A percentile compares a stretch with the other conserved stretches of the same genome.
These are phyloP conservation scores for Miltochrista miniata DNA, from an alignment of 2,888 invertebrate genomes.

Conservation along the genomic window DNA sequence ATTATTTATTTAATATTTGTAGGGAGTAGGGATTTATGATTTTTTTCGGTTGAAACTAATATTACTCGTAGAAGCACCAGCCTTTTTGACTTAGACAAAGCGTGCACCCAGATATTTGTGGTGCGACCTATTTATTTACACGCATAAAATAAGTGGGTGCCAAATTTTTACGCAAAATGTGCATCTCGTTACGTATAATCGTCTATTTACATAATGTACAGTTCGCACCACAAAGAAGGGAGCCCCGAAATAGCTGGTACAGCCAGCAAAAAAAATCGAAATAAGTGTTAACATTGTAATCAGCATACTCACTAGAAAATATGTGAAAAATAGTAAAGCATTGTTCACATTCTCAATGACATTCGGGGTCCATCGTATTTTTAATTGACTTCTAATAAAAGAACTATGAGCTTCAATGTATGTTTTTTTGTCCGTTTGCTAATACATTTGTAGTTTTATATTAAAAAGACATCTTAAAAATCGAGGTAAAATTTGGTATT, in stretches of 20 bases:
- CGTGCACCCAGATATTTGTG: no score
- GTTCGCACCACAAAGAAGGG: conserved; percentile 18
- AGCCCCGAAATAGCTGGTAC: conserved; percentile 15
- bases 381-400: no score
- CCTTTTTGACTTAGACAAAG: no score
- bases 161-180: conserved; percentile 36
- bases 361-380: neutral
- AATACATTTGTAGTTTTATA: no score
- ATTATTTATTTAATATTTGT: no score
- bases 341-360: conserved; percentile 2
- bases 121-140: conserved; percentile 6
- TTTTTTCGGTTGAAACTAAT: no score
- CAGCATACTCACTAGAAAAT: conserved; percentile 11
- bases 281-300: conserved; percentile 30
- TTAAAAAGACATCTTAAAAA: no score
- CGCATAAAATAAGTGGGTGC: conserved; percentile 19
- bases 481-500: no score
- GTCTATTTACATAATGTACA: conserved; percentile 45
- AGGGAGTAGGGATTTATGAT: no score
- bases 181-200: conserved; percentile 30
- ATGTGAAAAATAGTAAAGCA: conserved; percentile 14
- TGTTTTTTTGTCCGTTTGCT: no score
- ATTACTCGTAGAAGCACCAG: no score
- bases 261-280: conserved; percentile 13
- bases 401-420: no score